Evolutionary conservation across 2,797 vertebrate genomes (phyloP).

Genomic region (Hyperoplus immaculatus): DNA sequence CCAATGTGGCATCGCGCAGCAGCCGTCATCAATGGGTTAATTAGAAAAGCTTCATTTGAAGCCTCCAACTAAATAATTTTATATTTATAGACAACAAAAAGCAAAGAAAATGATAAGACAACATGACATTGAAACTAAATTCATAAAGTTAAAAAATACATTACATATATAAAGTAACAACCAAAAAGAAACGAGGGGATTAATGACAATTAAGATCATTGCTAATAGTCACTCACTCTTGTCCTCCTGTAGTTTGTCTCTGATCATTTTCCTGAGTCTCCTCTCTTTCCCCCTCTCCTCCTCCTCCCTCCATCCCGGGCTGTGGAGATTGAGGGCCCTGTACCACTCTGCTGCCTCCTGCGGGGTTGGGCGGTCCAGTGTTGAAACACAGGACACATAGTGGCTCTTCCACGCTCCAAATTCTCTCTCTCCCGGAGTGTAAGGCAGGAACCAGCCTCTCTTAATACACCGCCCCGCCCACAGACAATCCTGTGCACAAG

Average conservation of each 20-base stretch:
- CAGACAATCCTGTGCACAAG: constrained; percentile 80
- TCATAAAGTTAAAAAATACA: too few species aligned
- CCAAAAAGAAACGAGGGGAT: too few species aligned
- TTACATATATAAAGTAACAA: too few species aligned
- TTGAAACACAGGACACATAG: constrained; percentile 83
- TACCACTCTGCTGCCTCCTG: constrained; percentile 80
- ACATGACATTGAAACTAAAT: too few species aligned
- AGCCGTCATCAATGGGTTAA: too few species aligned
- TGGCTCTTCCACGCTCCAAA: constrained; percentile 87
- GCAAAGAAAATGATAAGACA: too few species aligned
- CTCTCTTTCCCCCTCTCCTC: constrained; percentile 83
- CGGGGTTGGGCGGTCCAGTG: constrained; percentile 83
- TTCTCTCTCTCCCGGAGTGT: constrained; percentile 79
- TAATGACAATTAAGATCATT: too few species aligned
- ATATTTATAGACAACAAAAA: too few species aligned
- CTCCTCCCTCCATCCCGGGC: constrained; percentile 72
- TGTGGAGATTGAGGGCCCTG: constrained; percentile 79
- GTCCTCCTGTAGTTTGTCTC: constrained; percentile 78
- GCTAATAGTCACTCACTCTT: constrained; percentile 81
- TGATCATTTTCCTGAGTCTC: constrained; percentile 79
- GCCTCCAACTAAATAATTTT: too few species aligned
- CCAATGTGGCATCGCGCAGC: too few species aligned
- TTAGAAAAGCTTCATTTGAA: too few species aligned
- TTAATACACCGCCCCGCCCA: constrained; percentile 85
- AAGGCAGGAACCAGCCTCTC: constrained; percentile 89